These are phyloP conservation scores for Acleris laterana DNA, from an alignment of 2,888 invertebrate genomes.

Conservation along the genomic window DNA sequence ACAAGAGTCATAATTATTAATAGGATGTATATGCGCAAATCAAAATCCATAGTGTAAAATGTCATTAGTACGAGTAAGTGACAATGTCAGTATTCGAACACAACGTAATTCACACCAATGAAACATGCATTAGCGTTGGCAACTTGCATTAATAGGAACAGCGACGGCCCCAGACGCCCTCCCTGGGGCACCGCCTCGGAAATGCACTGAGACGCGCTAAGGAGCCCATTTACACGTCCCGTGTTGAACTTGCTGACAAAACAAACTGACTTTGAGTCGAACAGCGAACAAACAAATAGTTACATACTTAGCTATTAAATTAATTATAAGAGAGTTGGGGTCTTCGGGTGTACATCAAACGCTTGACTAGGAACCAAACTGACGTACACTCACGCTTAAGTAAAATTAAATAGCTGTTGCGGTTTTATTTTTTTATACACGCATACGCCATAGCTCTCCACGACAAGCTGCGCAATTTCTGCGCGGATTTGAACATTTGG, in stretches of 20 bases:
- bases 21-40: too few relatives aligned
- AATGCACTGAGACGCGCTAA: conserved; percentile 8
- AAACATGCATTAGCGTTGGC: conserved; percentile 18
- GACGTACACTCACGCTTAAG: too few relatives aligned
- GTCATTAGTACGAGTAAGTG: neutral
- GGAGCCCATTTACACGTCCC: conserved; percentile 14
- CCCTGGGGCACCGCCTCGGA: conserved; percentile 13
- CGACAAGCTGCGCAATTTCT: too few relatives aligned
- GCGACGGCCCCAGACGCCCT: neutral
- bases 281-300: neutral
- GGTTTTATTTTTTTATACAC: too few relatives aligned
- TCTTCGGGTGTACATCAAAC: too few relatives aligned
- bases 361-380: too few relatives aligned
- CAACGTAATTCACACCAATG: conserved; percentile 14
- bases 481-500: too few relatives aligned
- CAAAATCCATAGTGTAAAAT: neutral
- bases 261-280: neutral
- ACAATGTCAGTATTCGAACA: conserved; percentile 3
- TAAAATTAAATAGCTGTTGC: too few relatives aligned
- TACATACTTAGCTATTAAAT: too few relatives aligned
- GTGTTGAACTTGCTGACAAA: neutral
- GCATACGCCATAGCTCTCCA: too few relatives aligned
- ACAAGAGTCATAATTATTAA: too few relatives aligned
- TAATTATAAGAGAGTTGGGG: too few relatives aligned
- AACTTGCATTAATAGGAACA: conserved; percentile 19